Evolutionary conservation across 1,140 invertebrate species (phyloP), one percentile per base, ranked within the genome.

Genomic region (Brachionus rubens): DNA sequence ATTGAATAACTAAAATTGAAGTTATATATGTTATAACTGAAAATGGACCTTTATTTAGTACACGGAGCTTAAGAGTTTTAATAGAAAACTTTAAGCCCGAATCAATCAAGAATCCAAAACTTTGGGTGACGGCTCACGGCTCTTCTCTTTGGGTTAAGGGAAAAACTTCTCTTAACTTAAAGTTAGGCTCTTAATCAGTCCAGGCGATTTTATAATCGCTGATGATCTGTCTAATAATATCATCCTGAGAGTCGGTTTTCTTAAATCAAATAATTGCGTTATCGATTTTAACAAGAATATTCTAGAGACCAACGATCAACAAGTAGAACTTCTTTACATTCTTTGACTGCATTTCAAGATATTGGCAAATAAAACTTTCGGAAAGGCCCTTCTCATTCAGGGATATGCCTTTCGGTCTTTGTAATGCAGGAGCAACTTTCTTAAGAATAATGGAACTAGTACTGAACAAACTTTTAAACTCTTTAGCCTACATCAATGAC

Each of bases 401-500:
- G 7, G 28, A 12, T 19, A 30, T 87, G 80, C 82, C 82, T n/a
- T 86, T 86, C 77, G 86, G 86, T 28, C 72, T 86, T 1, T 76
- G 76, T 2, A 86, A 85, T 78, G 80, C 82, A n/a, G 80, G 81
- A 6, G 77, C 80, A 10, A 79, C 81, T 10, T 88, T 87, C 76
- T 84, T 87, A 79, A 70, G 86, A 5, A 82, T 83, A 14, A 86
- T 88, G 33, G 79, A 86, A 77, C 26, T 80, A 16, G 79, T 87
- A 2, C 78, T 86, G 0, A 80, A 79, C 6, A 16, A 80, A 0
- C 3, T 78, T 0, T 54, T 62, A 36, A 77, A 54, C 33, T 65
- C 50, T 10, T 14, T 7, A 1, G 59, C 84, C 0, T 88, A 87
- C 65, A 48, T 88, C 0, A 87, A 88, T 78, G 87, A 88, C 70